phyloP scores from a whole-genome alignment of 1,140 invertebrate genomes.

The Halyomorpha halys region DNA sequence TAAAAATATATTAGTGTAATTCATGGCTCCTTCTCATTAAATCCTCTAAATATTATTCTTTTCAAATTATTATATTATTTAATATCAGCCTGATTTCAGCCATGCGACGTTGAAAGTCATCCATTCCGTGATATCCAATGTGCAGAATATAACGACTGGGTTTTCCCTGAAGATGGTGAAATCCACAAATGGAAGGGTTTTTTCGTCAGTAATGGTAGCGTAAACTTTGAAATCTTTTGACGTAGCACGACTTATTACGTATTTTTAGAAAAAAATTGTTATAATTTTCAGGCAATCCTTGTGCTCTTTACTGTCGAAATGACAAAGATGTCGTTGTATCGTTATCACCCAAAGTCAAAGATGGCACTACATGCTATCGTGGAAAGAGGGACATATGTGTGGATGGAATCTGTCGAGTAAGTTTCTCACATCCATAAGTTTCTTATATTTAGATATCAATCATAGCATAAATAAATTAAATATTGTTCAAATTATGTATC shows the following conservation, averaged over 20 bases:
- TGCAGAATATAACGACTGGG: conserved; percentile 35
- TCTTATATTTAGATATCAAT: not conserved
- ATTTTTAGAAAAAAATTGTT: not conserved
- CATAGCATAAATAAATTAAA: not conserved
- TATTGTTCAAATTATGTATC: too few relatives aligned
- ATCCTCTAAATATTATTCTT: too few relatives aligned
- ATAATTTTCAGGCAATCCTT: conserved; percentile 37
- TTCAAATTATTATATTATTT: too few relatives aligned
- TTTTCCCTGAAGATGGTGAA: conserved; percentile 36
- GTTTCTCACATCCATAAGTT: conserved; percentile 8
- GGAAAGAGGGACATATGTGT: conserved; percentile 42
- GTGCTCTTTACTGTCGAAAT: conserved; percentile 41
- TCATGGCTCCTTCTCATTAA: too few relatives aligned
- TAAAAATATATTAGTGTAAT: too few relatives aligned
- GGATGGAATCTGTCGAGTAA: conserved; percentile 39
- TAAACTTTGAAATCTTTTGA: not conserved
- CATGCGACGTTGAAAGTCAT: conserved; percentile 32
- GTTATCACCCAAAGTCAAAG: conserved; percentile 34
- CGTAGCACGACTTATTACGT: too few relatives aligned
- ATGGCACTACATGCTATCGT: conserved; percentile 42
- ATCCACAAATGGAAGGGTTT: conserved; percentile 34
- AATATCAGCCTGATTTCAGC: conserved; percentile 28
- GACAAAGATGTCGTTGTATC: conserved; percentile 38
- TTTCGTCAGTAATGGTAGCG: conserved; percentile 34
- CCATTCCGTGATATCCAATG: conserved; percentile 36